These are phyloP conservation scores for Horisme vitalbata DNA, from an alignment of 2,888 invertebrate genomes.

Conservation along the genomic window DNA sequence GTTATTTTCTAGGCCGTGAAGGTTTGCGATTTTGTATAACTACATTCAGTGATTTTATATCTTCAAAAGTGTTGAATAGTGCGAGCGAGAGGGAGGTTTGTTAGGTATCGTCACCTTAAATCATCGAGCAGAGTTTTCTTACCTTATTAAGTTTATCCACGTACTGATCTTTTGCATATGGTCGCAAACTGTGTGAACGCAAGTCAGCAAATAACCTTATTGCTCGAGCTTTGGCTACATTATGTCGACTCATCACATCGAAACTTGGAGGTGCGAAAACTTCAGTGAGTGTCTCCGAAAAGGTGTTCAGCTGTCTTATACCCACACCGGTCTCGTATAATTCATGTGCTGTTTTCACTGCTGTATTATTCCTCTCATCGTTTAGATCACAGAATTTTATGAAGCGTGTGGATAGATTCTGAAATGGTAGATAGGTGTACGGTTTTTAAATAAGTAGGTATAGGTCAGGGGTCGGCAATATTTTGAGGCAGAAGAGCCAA, in stretches of 20 bases:
- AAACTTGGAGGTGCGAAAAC: slow-evolving; percentile 17
- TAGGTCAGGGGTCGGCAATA: too few relatives aligned
- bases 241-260: slow-evolving; percentile 11
- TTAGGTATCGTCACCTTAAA: too few relatives aligned
- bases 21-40: too few relatives aligned
- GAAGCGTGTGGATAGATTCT: slow-evolving; percentile 1
- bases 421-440: not conserved
- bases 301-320: slow-evolving; percentile 1
- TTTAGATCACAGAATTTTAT: not conserved
- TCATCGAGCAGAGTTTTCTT: not conserved
- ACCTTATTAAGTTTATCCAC: slow-evolving; percentile 21
- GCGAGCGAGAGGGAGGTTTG: too few relatives aligned
- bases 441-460: too few relatives aligned
- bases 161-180: slow-evolving; percentile 14
- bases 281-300: slow-evolving; percentile 1
- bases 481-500: too few relatives aligned
- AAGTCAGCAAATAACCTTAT: slow-evolving; percentile 16
- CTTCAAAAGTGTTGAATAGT: too few relatives aligned
- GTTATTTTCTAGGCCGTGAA: too few relatives aligned
- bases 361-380: slow-evolving; percentile 6
- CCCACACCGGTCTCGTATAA: slow-evolving; percentile 24
- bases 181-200: slow-evolving; percentile 2
- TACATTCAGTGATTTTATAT: too few relatives aligned
- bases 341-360: slow-evolving; percentile 20
- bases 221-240: slow-evolving; percentile 6